Evolutionary conservation across 2,113 vertebrate genomes (phyloP).

Genomic region (Limnothrissa miodon): DNA sequence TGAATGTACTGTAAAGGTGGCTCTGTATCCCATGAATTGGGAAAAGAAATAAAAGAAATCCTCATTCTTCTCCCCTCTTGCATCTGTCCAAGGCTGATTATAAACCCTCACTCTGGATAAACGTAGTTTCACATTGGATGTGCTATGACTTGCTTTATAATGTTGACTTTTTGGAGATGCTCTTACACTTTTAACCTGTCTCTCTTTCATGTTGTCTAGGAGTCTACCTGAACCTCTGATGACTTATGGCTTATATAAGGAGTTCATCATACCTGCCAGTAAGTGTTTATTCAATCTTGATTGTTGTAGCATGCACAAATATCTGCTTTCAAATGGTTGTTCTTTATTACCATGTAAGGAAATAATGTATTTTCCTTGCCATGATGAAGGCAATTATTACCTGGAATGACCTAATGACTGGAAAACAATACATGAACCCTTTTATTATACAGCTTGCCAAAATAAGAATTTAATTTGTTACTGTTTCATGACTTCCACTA

Average conservation of each 20-base stretch:
- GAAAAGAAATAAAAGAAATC: not conserved
- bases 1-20: not conserved
- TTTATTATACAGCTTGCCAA: too few relatives aligned
- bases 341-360: too few relatives aligned
- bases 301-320: not conserved
- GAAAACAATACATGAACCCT: too few relatives aligned
- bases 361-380: too few relatives aligned
- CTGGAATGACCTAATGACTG: too few relatives aligned
- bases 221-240: constrained; percentile 96
- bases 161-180: constrained; percentile 48
- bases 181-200: constrained; percentile 23
- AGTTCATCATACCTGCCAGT: constrained; percentile 94
- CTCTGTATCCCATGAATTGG: not conserved
- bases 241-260: constrained; percentile 92
- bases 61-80: not conserved
- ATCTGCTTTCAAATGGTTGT: not conserved
- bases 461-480: too few relatives aligned
- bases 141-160: not conserved
- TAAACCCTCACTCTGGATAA: not conserved
- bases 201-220: constrained; percentile 69
- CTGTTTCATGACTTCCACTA: not conserved
- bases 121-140: not conserved
- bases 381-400: too few relatives aligned
- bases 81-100: not conserved
- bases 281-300: constrained; percentile 52